Percentiles rank a stretch among this genome's conserved stretches.
These are phyloP conservation scores for Tadarida brasiliensis DNA, from an alignment of 2,797 vertebrate species.

Conservation along the genomic window DNA sequence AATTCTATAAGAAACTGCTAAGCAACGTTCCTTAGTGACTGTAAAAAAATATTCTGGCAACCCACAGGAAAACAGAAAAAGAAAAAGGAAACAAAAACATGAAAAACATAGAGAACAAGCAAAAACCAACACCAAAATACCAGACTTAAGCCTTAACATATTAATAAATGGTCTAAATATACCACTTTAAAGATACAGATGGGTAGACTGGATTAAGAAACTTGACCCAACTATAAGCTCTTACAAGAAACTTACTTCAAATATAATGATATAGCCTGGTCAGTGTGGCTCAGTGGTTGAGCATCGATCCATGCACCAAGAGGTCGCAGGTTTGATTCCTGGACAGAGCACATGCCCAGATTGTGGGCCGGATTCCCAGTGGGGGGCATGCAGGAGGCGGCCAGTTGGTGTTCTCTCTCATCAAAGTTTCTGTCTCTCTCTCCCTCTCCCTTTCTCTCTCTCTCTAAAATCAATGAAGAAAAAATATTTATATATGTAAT, in stretches of 20 bases:
- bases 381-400: too few relatives aligned
- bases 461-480: too few relatives aligned
- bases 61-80: not conserved
- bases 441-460: too few relatives aligned
- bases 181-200: not conserved
- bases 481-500: too few relatives aligned
- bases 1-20: not conserved
- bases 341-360: too few relatives aligned
- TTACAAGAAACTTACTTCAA: not conserved
- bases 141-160: not conserved
- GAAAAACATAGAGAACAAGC: not conserved
- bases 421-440: too few relatives aligned
- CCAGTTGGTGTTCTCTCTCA: too few relatives aligned
- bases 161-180: not conserved
- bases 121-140: not conserved
- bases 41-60: not conserved
- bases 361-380: too few relatives aligned
- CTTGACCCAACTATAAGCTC: not conserved
- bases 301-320: too few relatives aligned
- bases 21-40: not conserved
- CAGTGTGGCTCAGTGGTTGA: too few relatives aligned
- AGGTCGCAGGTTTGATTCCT: too few relatives aligned
- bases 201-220: not conserved
- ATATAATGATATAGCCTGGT: not conserved
- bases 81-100: not conserved